Base-by-base conservation (phyloP, 1,140 invertebrate genomes). In the Drosophila repleta region DNA sequence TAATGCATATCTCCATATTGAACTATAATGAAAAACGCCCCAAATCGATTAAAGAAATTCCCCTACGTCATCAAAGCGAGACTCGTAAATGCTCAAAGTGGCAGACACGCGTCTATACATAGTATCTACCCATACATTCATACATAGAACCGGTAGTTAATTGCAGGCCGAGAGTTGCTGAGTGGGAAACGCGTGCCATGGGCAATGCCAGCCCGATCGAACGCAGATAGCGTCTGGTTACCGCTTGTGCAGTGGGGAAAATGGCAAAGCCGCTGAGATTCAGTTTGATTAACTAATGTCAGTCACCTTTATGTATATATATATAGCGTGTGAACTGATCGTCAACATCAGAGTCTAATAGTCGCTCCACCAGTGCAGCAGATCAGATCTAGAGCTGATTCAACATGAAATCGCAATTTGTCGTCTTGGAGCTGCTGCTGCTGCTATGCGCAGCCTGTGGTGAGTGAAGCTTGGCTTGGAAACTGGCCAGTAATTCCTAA, bases 331-430 rank as follows among this genome's bases (percentile, higher is more conserved):
- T 15, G 11, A 35, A 18, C n/a, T 49, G n/a, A 55, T 45, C 43
- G 13, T 37, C 32, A 43, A 15, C 66, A 75, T 61, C 82, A 87
- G 60, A 85, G 67, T 85, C 39, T 65, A 72, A 51, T 66, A 39
- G 74, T 45, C 63, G 32, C 58, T 87, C 15, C 53, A 66, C 46
- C 21, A 21, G 62, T 48, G 43, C 35, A 46, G 52, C 26, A 29
- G 41, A 11, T 48, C 45, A 6, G 55, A 46, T 26, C 29, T 71
- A 57, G 60, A 87, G 74, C 82, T 82, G 74, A 41, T 49, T 52
- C 35, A 55, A 37, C 32, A 81, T 85, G 82, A 63, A 48, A 43
- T 21, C 29, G 7, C n/a, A 65, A 43, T 13, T 87, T 51, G 26
- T 15, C 17, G 17, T 80, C 35, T 20, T 70, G 20, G 37, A 81